phyloP scores from a whole-genome alignment of 2,113 vertebrate genomes.

The Athene noctua region DNA sequence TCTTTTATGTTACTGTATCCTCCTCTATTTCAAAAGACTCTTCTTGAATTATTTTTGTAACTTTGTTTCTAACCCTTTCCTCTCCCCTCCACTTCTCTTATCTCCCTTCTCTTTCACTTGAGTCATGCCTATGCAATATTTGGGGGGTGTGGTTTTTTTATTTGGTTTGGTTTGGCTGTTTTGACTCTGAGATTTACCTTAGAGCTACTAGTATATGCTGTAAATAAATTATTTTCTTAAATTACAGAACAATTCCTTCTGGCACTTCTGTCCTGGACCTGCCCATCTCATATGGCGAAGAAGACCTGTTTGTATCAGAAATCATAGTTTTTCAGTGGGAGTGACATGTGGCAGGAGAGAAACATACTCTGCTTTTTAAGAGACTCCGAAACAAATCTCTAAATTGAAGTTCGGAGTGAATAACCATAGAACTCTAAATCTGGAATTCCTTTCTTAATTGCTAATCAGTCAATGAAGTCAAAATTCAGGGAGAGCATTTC shows the following conservation, averaged over 20 bases:
- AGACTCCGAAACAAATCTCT: background rate
- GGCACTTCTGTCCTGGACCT: background rate
- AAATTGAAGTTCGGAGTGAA: background rate
- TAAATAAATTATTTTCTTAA: background rate
- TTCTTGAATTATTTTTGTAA: background rate
- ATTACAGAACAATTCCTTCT: background rate
- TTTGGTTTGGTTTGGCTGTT: background rate
- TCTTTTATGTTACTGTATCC: background rate
- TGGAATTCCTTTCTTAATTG: background rate
- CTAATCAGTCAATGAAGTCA: background rate
- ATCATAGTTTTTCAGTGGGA: background rate
- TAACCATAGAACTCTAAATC: background rate
- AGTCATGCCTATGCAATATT: background rate
- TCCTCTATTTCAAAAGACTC: background rate
- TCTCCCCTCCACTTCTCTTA: background rate
- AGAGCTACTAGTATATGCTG: background rate
- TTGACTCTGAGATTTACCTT: background rate
- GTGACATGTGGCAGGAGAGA: background rate
- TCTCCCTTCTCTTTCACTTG: background rate
- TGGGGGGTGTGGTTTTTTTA: rapidly evolving
- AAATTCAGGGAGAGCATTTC: background rate
- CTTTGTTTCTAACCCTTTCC: background rate
- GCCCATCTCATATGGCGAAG: background rate
- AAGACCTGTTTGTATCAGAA: background rate
- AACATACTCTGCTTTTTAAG: background rate